Evolutionary conservation across 2,113 vertebrate species (phyloP), one percentile per base, ranked within the genome.

Genomic region (Lontra canadensis): DNA sequence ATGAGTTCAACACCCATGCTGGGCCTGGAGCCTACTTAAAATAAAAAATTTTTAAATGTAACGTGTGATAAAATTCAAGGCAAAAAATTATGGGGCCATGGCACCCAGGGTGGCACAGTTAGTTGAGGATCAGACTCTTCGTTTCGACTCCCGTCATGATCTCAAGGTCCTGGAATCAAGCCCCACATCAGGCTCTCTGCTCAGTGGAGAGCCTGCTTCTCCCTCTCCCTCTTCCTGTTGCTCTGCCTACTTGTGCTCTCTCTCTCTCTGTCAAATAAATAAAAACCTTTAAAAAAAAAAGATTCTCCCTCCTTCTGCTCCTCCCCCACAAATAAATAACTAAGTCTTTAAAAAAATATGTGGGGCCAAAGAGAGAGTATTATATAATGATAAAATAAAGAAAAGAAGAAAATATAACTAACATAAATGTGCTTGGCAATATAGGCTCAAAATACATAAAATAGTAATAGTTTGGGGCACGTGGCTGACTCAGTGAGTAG

Each of bases 321-420:
- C 31, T 67, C 2, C 63, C 15, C 31, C 13, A 12, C 10, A 34
- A 34, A 67, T 67, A 67, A 67, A 67, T 34, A 55, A 52, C 49
- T 15, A 34, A 67, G 4, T 34, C 31, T 67, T 67, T 67, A 17
- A 34, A 96, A 81, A 71, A 82, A 74, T 34, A 61, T 81, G 47
- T 26, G 36, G 67, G 10, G 57, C 63, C 80, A 95, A 92, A 20
- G 42, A 59, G 36, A 59, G 47, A 55, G 42, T 61, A 23, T 79
- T 93, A 73, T 52, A 63, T 57, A 74, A 78, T 36, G 34, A 67
- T 73, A 93, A 88, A 69, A 92, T 3, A 95, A 94, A 95, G 83
- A 96, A 29, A 67, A 23, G 29, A 67, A 23, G 29, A 96, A 92
- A 78, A 85, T 47, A 93, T 29, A 82, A 63, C 29, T 31, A 74